Conservation (phyloP, 1,140 invertebrate species). For the Zaprionus davidi region DNA sequence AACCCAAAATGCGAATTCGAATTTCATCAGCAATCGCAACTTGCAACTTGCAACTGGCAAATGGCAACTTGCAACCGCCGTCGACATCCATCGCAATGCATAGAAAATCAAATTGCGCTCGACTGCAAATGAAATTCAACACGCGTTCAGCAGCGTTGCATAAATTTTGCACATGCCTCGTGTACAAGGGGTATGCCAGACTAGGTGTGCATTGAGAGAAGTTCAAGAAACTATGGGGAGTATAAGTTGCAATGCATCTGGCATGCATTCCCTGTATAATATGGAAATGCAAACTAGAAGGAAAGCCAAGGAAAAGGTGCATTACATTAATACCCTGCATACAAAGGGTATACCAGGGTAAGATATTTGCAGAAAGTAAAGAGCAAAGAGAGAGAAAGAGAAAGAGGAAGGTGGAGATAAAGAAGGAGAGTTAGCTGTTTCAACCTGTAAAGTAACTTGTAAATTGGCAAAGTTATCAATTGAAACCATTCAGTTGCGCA, state of each 20-base stretch:
- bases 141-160: conserved; percentile 33
- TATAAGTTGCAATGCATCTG: too few relatives aligned
- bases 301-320: not conserved
- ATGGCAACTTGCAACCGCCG: conserved; percentile 5
- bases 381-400: not conserved
- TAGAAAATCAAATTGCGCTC: conserved; percentile 59
- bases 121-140: conserved; percentile 38
- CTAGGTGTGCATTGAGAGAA: not conserved
- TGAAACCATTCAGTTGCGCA: not conserved
- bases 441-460: too few relatives aligned
- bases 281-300: not conserved
- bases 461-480: not conserved
- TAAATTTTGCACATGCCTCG: conserved; percentile 22
- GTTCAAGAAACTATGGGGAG: not conserved
- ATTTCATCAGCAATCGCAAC: conserved; percentile 19
- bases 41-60: not conserved
- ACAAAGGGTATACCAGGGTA: too few relatives aligned
- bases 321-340: too few relatives aligned
- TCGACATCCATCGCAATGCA: conserved; percentile 43
- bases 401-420: not conserved
- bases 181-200: conserved; percentile 8
- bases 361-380: not conserved
- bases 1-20: conserved; percentile 1
- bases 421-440: not conserved
- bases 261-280: too few relatives aligned